Evolutionary conservation across 2,797 vertebrate species (phyloP), one percentile per base, ranked within the genome.

Genomic region (Arrhamphus sclerolepis): DNA sequence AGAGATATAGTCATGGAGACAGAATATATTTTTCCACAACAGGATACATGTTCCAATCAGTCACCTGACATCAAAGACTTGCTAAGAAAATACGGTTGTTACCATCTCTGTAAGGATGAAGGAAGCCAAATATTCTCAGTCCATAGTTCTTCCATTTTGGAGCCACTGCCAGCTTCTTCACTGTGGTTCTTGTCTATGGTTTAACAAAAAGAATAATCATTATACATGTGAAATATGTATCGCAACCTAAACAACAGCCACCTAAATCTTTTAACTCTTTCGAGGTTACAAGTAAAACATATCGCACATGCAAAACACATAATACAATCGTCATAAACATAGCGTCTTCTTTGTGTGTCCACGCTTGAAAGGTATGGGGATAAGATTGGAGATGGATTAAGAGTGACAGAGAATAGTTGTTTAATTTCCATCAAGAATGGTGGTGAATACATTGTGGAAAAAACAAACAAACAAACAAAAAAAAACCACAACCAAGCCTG

Each of bases 121-220:
- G 91, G 84, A 95, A 99, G 66, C 97, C 97, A 62, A 99, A 99
- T 74, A 99, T 91, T 81, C 97, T 92, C 68, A 99, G 91, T 41
- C 97, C 97, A 0, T 99, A 99, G 89, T 98, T 99, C 86, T 97
- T 99, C 97, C 97, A 99, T 81, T 96, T 98, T 42, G 97, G 97
- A 16, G 97, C 96, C 69, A 99, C 96, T 0, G 97, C 97, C 82
- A 99, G 75, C 87, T 99, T 99, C 91, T 92, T 96, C 80, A 98
- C 91, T 0, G 93, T 95, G 69, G 96, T 98, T 72, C 97, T 94
- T 1, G 92, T 95, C 97, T 99, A 89, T 0, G 51, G 5, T 1
- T 20, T 46, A 22, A 75, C 65, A 56, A 2, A 66, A 22, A 21
- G 6, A 13, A 3, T 8, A 22, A 4, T n/a, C 43, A 44, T 55